Base-by-base conservation (phyloP, 2,888 invertebrate species). In the Eupithecia exiguata region DNA sequence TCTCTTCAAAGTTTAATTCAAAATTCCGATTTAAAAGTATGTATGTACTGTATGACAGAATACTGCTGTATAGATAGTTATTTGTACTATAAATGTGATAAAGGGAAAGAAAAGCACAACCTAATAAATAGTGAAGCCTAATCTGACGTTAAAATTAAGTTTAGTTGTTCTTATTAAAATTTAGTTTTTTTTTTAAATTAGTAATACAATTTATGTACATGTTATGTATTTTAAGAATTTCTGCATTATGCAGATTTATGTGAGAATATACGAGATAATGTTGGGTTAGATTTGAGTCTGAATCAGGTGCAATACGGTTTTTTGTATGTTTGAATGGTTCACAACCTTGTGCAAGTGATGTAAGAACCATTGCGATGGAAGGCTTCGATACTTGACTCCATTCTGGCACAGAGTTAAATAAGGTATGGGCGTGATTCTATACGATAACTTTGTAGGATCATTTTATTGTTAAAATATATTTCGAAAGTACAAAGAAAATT, bases 21-120 rank as follows among this genome's bases (percentile, higher is more conserved):
- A 84, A 84, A 82, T 84, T 86, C 85, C 85, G 81, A 82, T 83
- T 76, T 84, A 83, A 81, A 83, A 85, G 85, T 88, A 86, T 89
- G 85, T 89, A 86, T 89, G 86, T 88, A 88, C 89, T 92, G 91
- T 92, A 87, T 91, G 87, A 91, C 91, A 92, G 91, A 84, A 82
- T 87, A 83, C 78, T 86, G 86, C 82, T 89, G 85, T 91, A 88
- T 87, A 89, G 88, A 88, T 91, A 90, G 85, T 87, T 88, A 87
- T 86, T 58, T 90, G 87, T 92, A 91, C 85, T 85, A 88, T 92
- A 87, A 89, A 87, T 93, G 94, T 94, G 94, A 94, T 94, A 94
- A 91, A 89, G 87, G n/a, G 86, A 88, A 92, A 91, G 68, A 84
- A 90, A 92, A 91, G 94, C 94, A 94, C 93, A 94, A 94, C 87